phyloP scores from a whole-genome alignment of 1,140 invertebrate genomes.

The Ceratoteleas bidentatus region DNA sequence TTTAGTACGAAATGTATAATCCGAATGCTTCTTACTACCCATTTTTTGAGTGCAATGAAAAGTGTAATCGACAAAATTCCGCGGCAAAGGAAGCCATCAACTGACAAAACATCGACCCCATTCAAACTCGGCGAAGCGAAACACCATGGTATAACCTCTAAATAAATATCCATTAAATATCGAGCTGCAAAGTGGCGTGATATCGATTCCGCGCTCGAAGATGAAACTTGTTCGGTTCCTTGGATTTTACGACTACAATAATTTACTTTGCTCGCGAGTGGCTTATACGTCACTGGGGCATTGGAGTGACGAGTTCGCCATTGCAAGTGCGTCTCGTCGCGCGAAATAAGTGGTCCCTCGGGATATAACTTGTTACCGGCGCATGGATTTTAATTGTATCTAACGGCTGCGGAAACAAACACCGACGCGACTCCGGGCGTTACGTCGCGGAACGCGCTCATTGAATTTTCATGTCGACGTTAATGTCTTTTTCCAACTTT shows the following conservation, averaged over 20 bases:
- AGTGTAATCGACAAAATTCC: too few relatives aligned
- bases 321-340: slow-evolving; percentile 43
- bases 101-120: too few relatives aligned
- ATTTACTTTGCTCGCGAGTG: slow-evolving; percentile 20
- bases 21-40: too few relatives aligned
- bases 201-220: slow-evolving; percentile 3
- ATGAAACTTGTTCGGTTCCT: slow-evolving; percentile 16
- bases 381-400: slow-evolving; percentile 58
- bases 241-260: slow-evolving; percentile 27
- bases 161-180: too few relatives aligned
- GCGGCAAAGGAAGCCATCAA: too few relatives aligned
- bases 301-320: slow-evolving; percentile 45
- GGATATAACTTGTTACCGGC: slow-evolving; percentile 50
- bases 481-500: slow-evolving; percentile 40
- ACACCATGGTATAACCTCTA: too few relatives aligned
- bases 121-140: too few relatives aligned
- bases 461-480: slow-evolving; percentile 39
- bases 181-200: too few relatives aligned
- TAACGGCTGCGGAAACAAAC: slow-evolving; percentile 43
- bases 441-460: slow-evolving; percentile 31
- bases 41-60: too few relatives aligned
- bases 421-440: slow-evolving; percentile 27
- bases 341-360: not conserved
- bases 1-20: too few relatives aligned
- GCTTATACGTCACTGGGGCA: slow-evolving; percentile 39